phyloP scores from a whole-genome alignment of 2,113 vertebrate genomes.

The Boulengeromyrus knoepffleri region DNA sequence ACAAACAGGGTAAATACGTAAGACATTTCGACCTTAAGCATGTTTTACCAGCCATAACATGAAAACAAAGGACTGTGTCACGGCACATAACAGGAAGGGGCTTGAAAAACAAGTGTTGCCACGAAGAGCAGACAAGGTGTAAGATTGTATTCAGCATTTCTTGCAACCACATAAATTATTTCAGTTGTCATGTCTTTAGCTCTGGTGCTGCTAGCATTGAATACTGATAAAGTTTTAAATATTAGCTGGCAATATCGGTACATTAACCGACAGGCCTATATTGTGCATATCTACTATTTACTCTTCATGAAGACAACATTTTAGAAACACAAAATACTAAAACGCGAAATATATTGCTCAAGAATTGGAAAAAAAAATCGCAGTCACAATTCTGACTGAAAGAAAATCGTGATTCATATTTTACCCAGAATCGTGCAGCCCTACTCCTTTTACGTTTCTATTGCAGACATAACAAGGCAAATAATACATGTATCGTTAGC shows the following conservation, averaged over 20 bases:
- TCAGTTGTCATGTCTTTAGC: not conserved
- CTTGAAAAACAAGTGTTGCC: not conserved
- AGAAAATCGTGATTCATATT: not conserved
- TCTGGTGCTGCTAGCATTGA: not conserved
- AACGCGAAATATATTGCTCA: not conserved
- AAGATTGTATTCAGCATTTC: not conserved
- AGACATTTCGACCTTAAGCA: not conserved
- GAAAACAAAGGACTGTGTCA: not conserved
- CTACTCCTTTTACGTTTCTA: not conserved
- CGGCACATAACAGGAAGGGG: not conserved
- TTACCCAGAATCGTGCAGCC: not conserved
- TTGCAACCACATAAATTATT: not conserved
- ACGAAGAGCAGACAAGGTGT: not conserved
- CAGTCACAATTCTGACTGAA: not conserved
- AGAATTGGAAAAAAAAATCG: not conserved
- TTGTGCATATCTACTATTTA: not conserved
- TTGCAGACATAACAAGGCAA: not conserved
- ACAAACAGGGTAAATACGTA: not conserved
- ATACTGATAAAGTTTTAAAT: not conserved
- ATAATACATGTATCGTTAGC: not conserved
- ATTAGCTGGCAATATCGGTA: not conserved
- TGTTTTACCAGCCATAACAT: not conserved
- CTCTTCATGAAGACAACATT: not conserved
- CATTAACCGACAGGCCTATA: not conserved
- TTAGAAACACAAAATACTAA: not conserved